Base-by-base conservation (phyloP, 2,113 vertebrate genomes). In the Merops nubicus region DNA sequence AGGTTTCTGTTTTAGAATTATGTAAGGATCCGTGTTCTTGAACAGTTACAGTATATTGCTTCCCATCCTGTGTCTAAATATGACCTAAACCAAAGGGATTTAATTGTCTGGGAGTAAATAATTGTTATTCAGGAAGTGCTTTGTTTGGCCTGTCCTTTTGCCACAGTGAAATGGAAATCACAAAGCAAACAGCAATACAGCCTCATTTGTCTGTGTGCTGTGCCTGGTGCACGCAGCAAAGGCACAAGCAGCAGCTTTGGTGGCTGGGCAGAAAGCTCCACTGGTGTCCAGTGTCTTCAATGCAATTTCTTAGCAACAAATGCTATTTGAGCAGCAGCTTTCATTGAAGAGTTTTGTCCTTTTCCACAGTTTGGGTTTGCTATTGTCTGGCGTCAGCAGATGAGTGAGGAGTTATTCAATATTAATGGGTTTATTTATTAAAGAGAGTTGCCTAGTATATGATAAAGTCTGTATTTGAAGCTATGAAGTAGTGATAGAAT, bases 391-490 rank as follows among this genome's bases (percentile, higher is more conserved):
- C 63, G 77, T 59, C 59, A 91, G 67, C 45, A 68, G 86, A 77
- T 86, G 84, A 74, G 45, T 40, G 60, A 67, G 68, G 53, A 92
- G 77, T 86, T 95, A 79, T 33, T 83, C 48, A 79, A n/a, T 91
- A 91, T 95, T 85, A 78, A 93, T 72, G 73, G 65, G 84, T 81
- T 91, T 93, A 72, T 94, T 97, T 94, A 60, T 96, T 95, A 92
- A 93, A 89, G 59, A 75, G 91, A 88, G 62, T 53, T 77, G 50
- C 36, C 7, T 28, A 29, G 36, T 28, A 77, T 40, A 34, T 38
- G 69, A 84, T 96, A 95, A 97, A 96, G 95, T 93, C 96, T 96
- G 84, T 83, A 93, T 94, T 94, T 40, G 21, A 73, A 91, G 84
- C 80, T 94, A 78, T 88, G 94, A 95, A 93, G 57, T 62, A 63